Evolutionary conservation across 64 coral and sea anemone genomes (phyloP).

Genomic region (Porites australiensis): DNA sequence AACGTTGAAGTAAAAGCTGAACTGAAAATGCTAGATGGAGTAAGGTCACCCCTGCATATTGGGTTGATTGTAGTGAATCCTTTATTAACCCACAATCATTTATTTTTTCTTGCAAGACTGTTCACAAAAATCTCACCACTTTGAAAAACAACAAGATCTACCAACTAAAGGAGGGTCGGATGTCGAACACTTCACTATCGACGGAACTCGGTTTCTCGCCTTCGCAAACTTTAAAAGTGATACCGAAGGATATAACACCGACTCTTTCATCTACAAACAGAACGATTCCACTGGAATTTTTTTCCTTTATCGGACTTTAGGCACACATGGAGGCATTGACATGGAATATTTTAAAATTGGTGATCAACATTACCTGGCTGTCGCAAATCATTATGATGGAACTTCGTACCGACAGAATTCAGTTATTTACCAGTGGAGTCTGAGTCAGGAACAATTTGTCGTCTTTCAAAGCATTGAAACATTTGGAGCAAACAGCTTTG

Average conservation of each 20-base stretch:
- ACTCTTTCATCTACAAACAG: not conserved
- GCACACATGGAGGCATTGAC: not conserved
- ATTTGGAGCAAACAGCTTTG: not conserved
- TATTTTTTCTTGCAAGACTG: not conserved
- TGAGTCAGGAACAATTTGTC: not conserved
- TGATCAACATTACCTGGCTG: not conserved
- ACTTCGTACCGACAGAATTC: not conserved
- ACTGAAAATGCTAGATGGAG: no score
- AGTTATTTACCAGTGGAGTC: not conserved
- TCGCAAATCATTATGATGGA: not conserved
- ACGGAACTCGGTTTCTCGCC: not conserved
- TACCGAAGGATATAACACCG: not conserved
- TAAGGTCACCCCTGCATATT: no score
- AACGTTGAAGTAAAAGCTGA: no score
- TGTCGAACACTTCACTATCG: not conserved
- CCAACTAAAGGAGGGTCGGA: not conserved
- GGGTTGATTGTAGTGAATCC: no score
- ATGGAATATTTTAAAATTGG: not conserved
- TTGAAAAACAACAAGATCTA: not conserved
- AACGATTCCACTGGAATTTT: not conserved
- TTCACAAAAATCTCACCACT: not conserved
- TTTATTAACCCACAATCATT: not conserved
- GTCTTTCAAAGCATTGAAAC: slow-evolving; percentile 24
- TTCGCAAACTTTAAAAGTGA: not conserved
- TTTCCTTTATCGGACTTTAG: not conserved